Percentiles rank a stretch among this genome's conserved stretches.
Evolutionary conservation across 2,797 vertebrate species (phyloP).

Genomic region (Phoxinus dragarum): DNA sequence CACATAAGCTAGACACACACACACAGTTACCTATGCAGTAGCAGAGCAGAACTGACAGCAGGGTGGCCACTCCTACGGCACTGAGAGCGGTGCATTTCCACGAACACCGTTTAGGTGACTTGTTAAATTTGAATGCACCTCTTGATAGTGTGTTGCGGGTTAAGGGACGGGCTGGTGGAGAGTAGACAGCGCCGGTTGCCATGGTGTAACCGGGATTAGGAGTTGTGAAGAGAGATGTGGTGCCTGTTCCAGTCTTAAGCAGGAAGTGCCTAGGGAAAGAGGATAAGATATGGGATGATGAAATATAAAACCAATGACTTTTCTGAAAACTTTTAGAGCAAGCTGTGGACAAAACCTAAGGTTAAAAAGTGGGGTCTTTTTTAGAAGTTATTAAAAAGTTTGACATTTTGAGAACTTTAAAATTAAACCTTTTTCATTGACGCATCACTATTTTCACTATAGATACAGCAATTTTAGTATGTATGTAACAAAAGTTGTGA

Average conservation of each 20-base stretch:
- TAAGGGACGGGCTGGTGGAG: constrained; percentile 94
- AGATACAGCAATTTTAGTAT: neutral
- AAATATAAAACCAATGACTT: constrained; percentile 32
- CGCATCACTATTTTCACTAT: neutral
- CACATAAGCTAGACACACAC: constrained; percentile 31
- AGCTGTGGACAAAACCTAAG: neutral
- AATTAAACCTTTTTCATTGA: neutral
- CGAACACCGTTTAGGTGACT: constrained; percentile 96
- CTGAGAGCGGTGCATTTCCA: constrained; percentile 98
- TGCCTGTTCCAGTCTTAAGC: constrained; percentile 98
- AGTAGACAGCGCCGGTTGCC: constrained; percentile 97
- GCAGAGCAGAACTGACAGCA: constrained; percentile 93
- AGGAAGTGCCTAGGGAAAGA: constrained; percentile 89
- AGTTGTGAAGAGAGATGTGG: constrained; percentile 96
- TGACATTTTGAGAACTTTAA: constrained; percentile 8
- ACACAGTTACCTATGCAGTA: constrained; percentile 93
- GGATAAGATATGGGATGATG: neutral
- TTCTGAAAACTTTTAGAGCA: neutral
- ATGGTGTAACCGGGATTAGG: constrained; percentile 98
- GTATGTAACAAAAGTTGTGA: constrained; percentile 16
- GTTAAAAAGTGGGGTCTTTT: neutral
- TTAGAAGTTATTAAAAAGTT: neutral
- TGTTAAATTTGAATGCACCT: constrained; percentile 99
- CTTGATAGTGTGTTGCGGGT: constrained; percentile 95
- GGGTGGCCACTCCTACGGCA: constrained; percentile 92